Percentiles rank a stretch among this genome's conserved stretches.
Evolutionary conservation across 2,888 invertebrate species (phyloP).

Genomic region (Cantharis rustica): DNA sequence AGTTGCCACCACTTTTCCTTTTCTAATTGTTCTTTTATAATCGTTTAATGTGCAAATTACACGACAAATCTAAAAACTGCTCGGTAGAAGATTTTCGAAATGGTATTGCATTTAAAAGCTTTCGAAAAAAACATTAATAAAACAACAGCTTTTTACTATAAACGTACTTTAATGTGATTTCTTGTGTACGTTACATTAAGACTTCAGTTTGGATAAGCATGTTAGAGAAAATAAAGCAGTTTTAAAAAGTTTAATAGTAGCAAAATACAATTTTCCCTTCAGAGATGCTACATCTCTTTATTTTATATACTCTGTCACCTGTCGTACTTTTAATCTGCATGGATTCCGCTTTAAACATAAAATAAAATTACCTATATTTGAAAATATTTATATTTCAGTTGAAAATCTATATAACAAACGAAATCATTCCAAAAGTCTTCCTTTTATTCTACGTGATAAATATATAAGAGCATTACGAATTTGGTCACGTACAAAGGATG

Average conservation of each 20-base stretch:
- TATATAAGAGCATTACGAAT: slow-evolving; percentile 9
- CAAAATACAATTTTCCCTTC: background rate
- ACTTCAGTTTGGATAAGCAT: slow-evolving; percentile 9
- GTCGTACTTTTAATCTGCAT: background rate
- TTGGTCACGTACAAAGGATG: slow-evolving; percentile 20
- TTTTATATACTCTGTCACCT: background rate
- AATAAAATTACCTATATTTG: background rate
- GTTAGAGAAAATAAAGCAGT: slow-evolving; percentile 1
- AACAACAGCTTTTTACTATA: background rate
- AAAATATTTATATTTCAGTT: background rate
- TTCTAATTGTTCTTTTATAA: background rate
- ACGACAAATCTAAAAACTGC: background rate
- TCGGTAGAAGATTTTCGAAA: background rate
- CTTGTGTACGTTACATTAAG: background rate
- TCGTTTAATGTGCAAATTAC: background rate
- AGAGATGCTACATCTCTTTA: background rate
- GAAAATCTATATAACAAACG: background rate
- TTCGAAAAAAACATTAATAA: background rate
- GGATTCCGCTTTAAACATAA: background rate
- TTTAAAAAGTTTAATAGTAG: background rate
- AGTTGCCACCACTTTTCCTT: background rate
- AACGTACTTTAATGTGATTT: background rate
- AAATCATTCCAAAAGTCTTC: background rate
- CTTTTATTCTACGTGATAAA: background rate
- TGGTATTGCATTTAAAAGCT: background rate